Conservation (phyloP, 2,888 invertebrate species). For the Ommatoiulus sabulosus region DNA sequence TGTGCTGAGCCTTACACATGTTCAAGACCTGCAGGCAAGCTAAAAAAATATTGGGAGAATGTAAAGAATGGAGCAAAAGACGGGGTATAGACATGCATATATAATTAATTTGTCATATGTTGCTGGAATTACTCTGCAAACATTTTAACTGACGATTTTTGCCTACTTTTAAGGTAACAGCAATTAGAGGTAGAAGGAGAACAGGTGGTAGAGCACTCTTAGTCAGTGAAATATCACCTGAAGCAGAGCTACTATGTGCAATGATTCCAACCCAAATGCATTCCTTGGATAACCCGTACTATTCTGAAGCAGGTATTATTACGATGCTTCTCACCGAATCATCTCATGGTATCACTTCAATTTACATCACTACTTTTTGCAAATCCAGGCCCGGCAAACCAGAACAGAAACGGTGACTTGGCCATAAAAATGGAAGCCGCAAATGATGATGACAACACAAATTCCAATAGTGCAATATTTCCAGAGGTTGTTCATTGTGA, state of each 20-base stretch:
- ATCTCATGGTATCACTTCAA: no score
- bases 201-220: not conserved
- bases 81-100: not conserved
- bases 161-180: not conserved
- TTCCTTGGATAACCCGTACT: not conserved
- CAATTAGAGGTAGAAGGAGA: not conserved
- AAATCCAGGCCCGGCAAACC: not conserved
- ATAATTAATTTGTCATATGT: not conserved
- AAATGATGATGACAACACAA: not conserved
- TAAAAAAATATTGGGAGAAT: not conserved
- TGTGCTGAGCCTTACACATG: not conserved
- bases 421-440: not conserved
- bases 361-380: no score
- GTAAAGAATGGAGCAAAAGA: not conserved
- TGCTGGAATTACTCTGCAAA: not conserved
- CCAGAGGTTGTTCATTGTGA: not conserved
- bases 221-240: not conserved
- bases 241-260: not conserved
- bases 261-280: conserved; percentile 34
- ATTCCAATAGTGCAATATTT: not conserved
- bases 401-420: not conserved
- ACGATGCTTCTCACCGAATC: no score
- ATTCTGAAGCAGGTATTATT: not conserved
- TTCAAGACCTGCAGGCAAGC: not conserved
- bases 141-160: not conserved